Evolutionary conservation across 1,140 invertebrate species (phyloP), one percentile per base, ranked within the genome.

Genomic region (Drosophila busckii): DNA sequence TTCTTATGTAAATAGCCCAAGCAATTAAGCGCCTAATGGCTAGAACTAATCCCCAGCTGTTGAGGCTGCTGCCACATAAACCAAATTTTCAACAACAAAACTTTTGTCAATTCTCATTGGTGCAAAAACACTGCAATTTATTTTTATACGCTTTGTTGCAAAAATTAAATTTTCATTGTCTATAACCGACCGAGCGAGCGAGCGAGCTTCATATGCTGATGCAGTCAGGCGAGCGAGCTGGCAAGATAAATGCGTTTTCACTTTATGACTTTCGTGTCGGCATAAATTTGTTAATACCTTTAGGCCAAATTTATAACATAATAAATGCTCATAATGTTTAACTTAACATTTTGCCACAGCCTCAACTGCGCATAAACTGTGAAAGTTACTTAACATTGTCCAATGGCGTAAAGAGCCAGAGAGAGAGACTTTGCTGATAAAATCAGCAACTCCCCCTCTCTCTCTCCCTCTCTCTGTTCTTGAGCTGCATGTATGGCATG

Each of bases 231-330:
- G 52, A 42, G 49, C 17, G 61, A 68, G 53, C 41, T 63, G 56
- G 65, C 83, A 76, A 82, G 70, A 83, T 82, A 82, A 82, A 83
- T 83, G 70, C 70, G 76, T 83, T 83, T 84, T 82, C 75, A 82
- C 75, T 82, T 82, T 82, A 82, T 82, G 75, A 82, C 76, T 82
- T 82, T 82, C 80, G 73, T 84, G 80, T 73, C 65, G 71, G 80
- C 80, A 84, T 84, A 84, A 84, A 84, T 84, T 84, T 84, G 80
- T 84, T 84, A 84, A 84, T 84, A 84, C 80, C 80, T 84, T 84
- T 73, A 84, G 80, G 80, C 80, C 80, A 84, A 84, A 84, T 84
- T 84, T 84, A 84, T 84, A 84, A 84, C 80, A 84, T 84, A 84
- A 84, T 84, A 84, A 84, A 84, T 84, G 80, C 80, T 84, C 80